Evolutionary conservation across 1,140 invertebrate species (phyloP).

Genomic region (Oppia nitens): DNA sequence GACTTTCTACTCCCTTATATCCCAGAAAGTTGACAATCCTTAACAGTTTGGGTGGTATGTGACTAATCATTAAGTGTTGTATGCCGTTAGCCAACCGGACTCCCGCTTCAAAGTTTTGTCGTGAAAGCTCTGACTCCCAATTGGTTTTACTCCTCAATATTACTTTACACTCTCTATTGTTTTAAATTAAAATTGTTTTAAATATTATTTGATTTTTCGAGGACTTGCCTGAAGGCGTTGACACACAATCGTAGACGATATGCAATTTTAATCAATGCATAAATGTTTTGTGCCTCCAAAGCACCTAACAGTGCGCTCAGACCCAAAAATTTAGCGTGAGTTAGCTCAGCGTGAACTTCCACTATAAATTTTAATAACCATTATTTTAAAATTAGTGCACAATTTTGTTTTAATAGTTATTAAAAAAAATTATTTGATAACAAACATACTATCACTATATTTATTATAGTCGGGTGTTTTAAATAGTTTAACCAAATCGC

Average conservation of each 20-base stretch:
- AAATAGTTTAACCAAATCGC: slow-evolving; percentile 3
- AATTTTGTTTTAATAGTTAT: too few species aligned
- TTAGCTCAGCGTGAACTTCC: slow-evolving; percentile 5
- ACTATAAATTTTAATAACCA: not conserved
- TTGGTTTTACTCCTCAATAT: not conserved
- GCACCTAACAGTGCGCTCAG: not conserved
- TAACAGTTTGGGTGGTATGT: slow-evolving; percentile 5
- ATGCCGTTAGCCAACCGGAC: slow-evolving; percentile 1
- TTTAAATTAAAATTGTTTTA: not conserved
- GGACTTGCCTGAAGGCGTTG: slow-evolving; percentile 5
- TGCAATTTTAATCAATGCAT: slow-evolving; percentile 8
- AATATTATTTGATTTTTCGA: not conserved
- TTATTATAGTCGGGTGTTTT: slow-evolving; percentile 11
- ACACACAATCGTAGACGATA: slow-evolving; percentile 1
- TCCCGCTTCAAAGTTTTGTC: not conserved
- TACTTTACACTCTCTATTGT: not conserved
- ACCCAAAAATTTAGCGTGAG: slow-evolving; percentile 2
- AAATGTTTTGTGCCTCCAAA: slow-evolving; percentile 6
- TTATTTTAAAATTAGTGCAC: too few species aligned
- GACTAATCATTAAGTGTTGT: not conserved
- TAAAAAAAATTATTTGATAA: too few species aligned
- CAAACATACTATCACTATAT: slow-evolving; percentile 13
- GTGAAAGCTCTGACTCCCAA: not conserved
- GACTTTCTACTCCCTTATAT: not conserved
- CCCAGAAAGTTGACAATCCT: slow-evolving; percentile 2